Conservation (phyloP, 2,113 vertebrate species). For the Thunnus thynnus region DNA sequence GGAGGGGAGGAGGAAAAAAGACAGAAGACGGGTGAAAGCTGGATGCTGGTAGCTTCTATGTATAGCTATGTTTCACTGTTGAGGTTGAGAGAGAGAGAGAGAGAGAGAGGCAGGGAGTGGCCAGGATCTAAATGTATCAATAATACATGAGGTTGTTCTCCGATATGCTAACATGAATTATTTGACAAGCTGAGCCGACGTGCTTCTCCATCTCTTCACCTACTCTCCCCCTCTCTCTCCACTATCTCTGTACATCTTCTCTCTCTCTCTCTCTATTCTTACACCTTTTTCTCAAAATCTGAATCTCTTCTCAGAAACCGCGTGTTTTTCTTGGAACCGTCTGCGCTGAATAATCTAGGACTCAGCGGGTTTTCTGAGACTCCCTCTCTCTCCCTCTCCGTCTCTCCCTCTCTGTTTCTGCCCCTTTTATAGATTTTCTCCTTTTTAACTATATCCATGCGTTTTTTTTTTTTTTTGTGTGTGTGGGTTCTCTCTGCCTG, state of each 20-base stretch:
- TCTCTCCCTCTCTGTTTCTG: conserved; percentile 24
- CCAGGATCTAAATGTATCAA: conserved; percentile 60
- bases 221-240: not conserved
- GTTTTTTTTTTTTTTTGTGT: conserved; percentile 8
- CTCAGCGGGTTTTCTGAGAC: conserved; percentile 36
- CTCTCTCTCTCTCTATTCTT: conserved; percentile 44
- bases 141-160: conserved; percentile 69
- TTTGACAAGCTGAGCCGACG: conserved; percentile 60
- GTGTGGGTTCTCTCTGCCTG: conserved; percentile 49
- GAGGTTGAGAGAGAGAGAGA: conserved; percentile 20
- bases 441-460: conserved; percentile 63
- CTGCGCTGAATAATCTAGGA: conserved; percentile 59
- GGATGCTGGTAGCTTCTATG: conserved; percentile 30
- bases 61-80: conserved; percentile 22
- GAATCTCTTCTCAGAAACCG: conserved; percentile 26
- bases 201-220: not conserved
- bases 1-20: not conserved
- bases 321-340: conserved; percentile 27
- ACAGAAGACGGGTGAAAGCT: not conserved
- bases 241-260: conserved; percentile 13
- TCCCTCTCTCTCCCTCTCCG: not conserved
- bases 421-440: conserved; percentile 48
- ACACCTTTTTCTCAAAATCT: conserved; percentile 33
- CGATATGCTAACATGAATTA: conserved; percentile 75
- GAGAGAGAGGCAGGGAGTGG: conserved; percentile 22